phyloP scores from a whole-genome alignment of 2,797 vertebrate genomes.

The Pterois miles region DNA sequence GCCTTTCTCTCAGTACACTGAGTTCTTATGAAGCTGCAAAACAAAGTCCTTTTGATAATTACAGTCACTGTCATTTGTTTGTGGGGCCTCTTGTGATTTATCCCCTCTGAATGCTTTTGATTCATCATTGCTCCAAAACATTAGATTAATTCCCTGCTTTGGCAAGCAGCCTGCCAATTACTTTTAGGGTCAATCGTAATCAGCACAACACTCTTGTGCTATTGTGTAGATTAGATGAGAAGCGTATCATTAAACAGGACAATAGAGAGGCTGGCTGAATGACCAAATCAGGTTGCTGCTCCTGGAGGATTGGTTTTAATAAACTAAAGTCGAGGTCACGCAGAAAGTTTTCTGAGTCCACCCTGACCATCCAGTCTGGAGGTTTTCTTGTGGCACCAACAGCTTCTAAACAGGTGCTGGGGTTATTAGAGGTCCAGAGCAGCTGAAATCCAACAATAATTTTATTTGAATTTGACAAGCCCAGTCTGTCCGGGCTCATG shows the following conservation, averaged over 20 bases:
- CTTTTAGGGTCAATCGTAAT: conserved; percentile 73
- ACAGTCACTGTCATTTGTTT: conserved; percentile 69
- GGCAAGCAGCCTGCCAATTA: conserved; percentile 76
- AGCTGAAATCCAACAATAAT: conserved; percentile 33
- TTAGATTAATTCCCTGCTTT: conserved; percentile 76
- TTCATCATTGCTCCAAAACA: conserved; percentile 67
- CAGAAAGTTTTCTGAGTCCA: conserved; percentile 5
- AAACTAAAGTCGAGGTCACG: conserved; percentile 21
- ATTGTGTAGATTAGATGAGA: conserved; percentile 64
- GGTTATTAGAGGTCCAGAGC: conserved; percentile 29
- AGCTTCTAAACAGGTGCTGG: conserved; percentile 17
- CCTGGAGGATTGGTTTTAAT: conserved; percentile 28
- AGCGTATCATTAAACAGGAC: conserved; percentile 58
- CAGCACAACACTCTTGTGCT: conserved; percentile 65
- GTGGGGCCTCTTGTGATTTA: conserved; percentile 65
- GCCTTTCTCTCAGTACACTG: conserved; percentile 27
- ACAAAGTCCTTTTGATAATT: conserved; percentile 72
- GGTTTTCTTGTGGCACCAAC: conserved; percentile 7
- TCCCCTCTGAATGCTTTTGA: conserved; percentile 63
- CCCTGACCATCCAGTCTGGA: neutral
- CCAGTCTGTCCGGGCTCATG: conserved; percentile 50
- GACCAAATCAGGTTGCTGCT: conserved; percentile 41
- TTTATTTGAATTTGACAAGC: conserved; percentile 53
- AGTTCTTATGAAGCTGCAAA: conserved; percentile 52
- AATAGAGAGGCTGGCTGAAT: conserved; percentile 11